Base-by-base conservation (phyloP, 2,888 invertebrate species). In the Hypselothyrea guttata region DNA sequence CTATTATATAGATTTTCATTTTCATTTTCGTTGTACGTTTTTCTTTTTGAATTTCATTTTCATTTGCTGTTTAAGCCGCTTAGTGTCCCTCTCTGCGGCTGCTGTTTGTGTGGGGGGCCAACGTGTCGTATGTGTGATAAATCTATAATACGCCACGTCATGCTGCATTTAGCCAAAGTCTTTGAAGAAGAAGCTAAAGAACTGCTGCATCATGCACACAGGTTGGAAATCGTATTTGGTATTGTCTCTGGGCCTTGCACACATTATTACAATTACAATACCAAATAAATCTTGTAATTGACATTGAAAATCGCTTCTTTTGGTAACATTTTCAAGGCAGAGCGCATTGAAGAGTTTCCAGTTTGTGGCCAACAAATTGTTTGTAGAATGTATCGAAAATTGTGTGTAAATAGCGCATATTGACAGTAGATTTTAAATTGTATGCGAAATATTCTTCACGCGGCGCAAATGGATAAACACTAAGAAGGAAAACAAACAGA, bases 361-460 rank as follows among this genome's bases (percentile, higher is more conserved):
- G n/a, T 2, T 22, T 22, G 22, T 5, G 22, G 13, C 34, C 42
- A 51, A 9, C 34, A 44, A 35, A 22, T n/a, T 79, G 35, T 81
- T 78, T 81, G 74, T 78, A 69, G 78, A 81, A 78, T 75, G 77
- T 69, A 71, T 53, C n/a, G n/a, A n/a, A n/a, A 54, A 15, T 3
- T 11, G 34, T 7, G 5, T 9, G 35, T 12, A 34, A 60, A 33
- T 7, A 40, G 61, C 18, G 42, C 46, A 79, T 78, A 79, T 76
- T 76, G 75, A 82, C 79, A 73, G 22, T 22, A 52, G 30, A 73
- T 48, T 68, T 71, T 47, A 71, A 62, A 62, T 67, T 75, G 72
- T 70, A 67, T 74, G 74, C 69, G 66, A 72, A 75, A 75, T 73
- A 74, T 83, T 82, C 81, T 78, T 60, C 71, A 35, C 52, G 15